phyloP scores from a whole-genome alignment of 1,140 invertebrate species.

The Melipona quadrifasciata region DNA sequence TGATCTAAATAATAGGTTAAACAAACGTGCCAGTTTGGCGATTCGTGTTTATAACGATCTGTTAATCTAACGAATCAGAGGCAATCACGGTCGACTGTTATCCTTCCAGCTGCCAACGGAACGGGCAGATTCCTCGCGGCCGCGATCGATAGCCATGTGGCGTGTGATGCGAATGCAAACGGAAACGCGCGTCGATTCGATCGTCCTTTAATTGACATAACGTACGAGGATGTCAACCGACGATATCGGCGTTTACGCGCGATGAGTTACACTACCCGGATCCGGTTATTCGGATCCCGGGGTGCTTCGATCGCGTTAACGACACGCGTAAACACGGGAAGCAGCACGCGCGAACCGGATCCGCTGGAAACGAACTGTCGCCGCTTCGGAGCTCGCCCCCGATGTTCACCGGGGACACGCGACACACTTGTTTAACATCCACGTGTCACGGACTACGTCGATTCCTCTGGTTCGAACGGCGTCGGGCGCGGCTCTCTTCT shows the following conservation, averaged over 20 bases:
- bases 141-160: neutral
- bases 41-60: too few relatives aligned
- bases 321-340: conserved; percentile 19
- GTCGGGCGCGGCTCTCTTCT: neutral
- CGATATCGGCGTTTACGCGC: neutral
- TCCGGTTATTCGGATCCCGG: neutral
- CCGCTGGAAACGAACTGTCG: conserved; percentile 10
- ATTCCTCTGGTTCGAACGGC: neutral
- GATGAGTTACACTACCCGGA: conserved; percentile 9
- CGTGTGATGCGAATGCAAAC: neutral
- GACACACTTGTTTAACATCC: conserved; percentile 8
- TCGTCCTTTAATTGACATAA: conserved; percentile 31
- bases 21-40: too few relatives aligned
- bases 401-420: neutral
- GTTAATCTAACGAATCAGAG: too few relatives aligned
- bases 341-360: neutral
- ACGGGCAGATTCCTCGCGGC: too few relatives aligned
- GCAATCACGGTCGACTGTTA: too few relatives aligned
- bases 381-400: neutral
- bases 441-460: neutral
- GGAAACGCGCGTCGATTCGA: conserved; percentile 16
- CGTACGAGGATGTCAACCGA: neutral
- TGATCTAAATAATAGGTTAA: too few relatives aligned
- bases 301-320: conserved; percentile 9
- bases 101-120: too few relatives aligned